Conservation (phyloP, 2,888 invertebrate species). For the Drosophila mulleri region DNA sequence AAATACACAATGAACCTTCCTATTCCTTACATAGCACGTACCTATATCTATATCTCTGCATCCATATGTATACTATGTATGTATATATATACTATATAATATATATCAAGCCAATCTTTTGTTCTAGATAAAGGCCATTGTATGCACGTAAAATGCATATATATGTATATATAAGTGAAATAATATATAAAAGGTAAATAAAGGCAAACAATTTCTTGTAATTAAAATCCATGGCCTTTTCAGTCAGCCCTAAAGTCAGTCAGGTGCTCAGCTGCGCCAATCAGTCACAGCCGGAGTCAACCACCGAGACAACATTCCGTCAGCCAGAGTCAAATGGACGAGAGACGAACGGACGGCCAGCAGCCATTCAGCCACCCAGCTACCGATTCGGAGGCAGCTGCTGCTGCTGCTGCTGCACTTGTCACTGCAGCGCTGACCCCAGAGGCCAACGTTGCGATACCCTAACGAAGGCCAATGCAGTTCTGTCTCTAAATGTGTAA, state of each 20-base stretch:
- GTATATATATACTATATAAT: slow-evolving; percentile 4
- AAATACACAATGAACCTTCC: no score
- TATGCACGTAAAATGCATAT: slow-evolving; percentile 4
- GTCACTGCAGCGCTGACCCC: slow-evolving; percentile 69
- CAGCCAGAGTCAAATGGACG: slow-evolving; percentile 16
- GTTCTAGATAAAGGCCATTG: slow-evolving; percentile 55
- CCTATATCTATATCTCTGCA: not conserved
- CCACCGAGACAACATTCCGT: slow-evolving; percentile 66
- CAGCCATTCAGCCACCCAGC: slow-evolving; percentile 18
- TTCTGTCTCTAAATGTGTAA: not conserved
- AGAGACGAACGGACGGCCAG: slow-evolving; percentile 3
- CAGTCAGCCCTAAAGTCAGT: slow-evolving; percentile 69
- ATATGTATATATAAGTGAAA: not conserved
- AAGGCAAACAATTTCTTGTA: slow-evolving; percentile 81
- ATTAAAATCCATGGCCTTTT: slow-evolving; percentile 81
- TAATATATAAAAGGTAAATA: slow-evolving; percentile 26
- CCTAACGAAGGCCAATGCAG: not conserved
- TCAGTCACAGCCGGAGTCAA: slow-evolving; percentile 78
- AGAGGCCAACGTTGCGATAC: slow-evolving; percentile 39
- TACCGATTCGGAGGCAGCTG: slow-evolving; percentile 40
- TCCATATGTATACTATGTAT: not conserved
- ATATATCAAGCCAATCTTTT: slow-evolving; percentile 52
- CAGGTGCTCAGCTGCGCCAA: slow-evolving; percentile 80
- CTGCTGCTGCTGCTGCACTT: slow-evolving; percentile 47
- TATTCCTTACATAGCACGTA: no score